Base-by-base conservation (phyloP, 2,113 vertebrate genomes). In the Hoplias malabaricus region DNA sequence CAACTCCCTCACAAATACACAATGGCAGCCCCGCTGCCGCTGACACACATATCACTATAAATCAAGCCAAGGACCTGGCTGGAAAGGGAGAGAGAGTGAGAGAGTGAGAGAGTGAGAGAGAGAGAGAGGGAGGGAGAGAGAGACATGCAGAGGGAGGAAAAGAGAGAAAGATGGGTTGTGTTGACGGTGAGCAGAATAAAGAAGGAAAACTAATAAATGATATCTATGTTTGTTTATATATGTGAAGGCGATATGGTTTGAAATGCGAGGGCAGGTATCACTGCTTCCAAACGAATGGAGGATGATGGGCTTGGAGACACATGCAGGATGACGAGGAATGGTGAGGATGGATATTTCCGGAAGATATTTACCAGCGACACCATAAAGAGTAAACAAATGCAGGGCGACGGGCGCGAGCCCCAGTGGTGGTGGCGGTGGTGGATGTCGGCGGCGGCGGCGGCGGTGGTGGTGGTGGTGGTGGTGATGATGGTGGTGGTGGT, bases 11-110 rank as follows among this genome's bases (percentile, higher is more conserved):
- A 91, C 94, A 94, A 95, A 95, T 91, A 81, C 93, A 94, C 94
- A 95, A 96, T 93, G 94, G 95, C 94, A 93, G 91, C 88, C 88
- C 91, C 90, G 46, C 90, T 87, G 93, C 92, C 90, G 92, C 94
- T 97, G 96, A 96, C 96, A 96, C 92, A 91, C 93, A 93, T 91
- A 94, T 96, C 95, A 94, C 93, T 92, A 98, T 98, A 98, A 98
- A 99, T 98, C 96, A 99, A 92, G 87, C 83, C 85, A 84, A 87
- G 87, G 86, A 88, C 86, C 88, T 89, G 81, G 88, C 85, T 88
- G 87, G 75, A 90, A 78, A 84, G 65, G 68, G 77, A 75, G 34
- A 40, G 76, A 84, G 75, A 80, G 88, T 89, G 81, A 88, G 87
- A 75, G 85, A 80, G 82, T 86, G 75, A 81, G 78, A 84, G 86